Evolutionary conservation across 2,113 vertebrate species (phyloP), one percentile per base, ranked within the genome.

Genomic region (Chrysemys picta): DNA sequence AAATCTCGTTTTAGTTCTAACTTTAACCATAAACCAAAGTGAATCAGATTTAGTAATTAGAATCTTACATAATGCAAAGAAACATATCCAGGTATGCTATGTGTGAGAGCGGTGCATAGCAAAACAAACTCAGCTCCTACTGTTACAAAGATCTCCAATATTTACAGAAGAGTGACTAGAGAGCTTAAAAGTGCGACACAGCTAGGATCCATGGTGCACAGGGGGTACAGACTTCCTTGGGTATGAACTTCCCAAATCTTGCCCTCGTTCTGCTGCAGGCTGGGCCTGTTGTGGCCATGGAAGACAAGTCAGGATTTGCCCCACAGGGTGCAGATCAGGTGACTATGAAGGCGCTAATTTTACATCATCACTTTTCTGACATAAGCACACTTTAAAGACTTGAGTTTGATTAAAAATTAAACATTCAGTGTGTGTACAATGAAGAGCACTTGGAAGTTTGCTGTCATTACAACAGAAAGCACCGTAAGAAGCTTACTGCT

Each of bases 381-480:
- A 69, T n/a, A 69, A 69, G 35, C 17, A 69, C 16, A 69, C 17
- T 21, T 69, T 69, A 69, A 69, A 69, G 72, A 25, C 38, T 21
- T 45, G 72, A 76, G 9, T 21, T 19, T 50, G 47, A 19, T 80
- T 50, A 29, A 80, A 19, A 31, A 80, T 29, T 19, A 19, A 31
- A 80, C 3, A 62, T 3, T 25, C 35, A 0, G 0, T 1, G 42
- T 27, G 22, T 10, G n/a, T 13, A 45, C 10, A 45, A 27, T 45
- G 72, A 12, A 27, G 72, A 42, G 27, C 72, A 45, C 38, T 65
- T 42, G 57, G 21, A 38, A 90, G 35, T 82, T 29, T 50, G 29
- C 53, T n/a, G 8, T 52, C n/a, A 49, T 50, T 88, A 59, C 89
- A 54, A 2, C 0, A 57, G 10, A 47, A 38, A 88, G 38, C 8